phyloP scores from a whole-genome alignment of 2,888 invertebrate genomes.

The Phortica magna region DNA sequence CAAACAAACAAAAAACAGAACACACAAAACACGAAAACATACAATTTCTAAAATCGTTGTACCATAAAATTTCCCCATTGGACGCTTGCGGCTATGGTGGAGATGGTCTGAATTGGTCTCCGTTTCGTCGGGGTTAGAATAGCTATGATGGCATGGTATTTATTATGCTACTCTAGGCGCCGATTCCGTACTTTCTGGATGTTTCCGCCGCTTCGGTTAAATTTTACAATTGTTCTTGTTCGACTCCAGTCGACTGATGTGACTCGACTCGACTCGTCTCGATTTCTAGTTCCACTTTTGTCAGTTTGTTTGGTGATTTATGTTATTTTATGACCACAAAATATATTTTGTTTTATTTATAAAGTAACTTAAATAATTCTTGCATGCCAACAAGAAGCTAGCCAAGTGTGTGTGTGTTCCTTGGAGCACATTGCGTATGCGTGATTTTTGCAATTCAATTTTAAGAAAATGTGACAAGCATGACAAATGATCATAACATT shows the following conservation, averaged over 20 bases:
- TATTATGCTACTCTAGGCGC: slow-evolving; percentile 52
- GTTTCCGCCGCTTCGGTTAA: slow-evolving; percentile 57
- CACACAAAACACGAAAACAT: slow-evolving; percentile 34
- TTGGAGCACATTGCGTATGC: not conserved
- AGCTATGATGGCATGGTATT: slow-evolving; percentile 22
- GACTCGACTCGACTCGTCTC: not conserved
- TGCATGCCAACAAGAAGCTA: not conserved
- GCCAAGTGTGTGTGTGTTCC: not conserved
- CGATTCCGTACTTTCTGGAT: slow-evolving; percentile 38
- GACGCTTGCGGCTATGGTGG: slow-evolving; percentile 52
- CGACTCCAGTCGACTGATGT: slow-evolving; percentile 11
- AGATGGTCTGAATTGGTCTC: not conserved
- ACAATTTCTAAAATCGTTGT: slow-evolving; percentile 68
- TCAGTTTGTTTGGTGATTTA: slow-evolving; percentile 66
- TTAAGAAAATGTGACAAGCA: not conserved
- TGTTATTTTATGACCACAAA: slow-evolving; percentile 45
- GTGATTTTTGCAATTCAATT: not conserved
- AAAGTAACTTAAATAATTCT: not conserved
- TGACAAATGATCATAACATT: not conserved
- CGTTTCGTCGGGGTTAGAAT: not conserved
- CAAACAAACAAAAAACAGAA: not conserved
- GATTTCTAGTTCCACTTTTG: not conserved
- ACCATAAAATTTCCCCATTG: slow-evolving; percentile 74
- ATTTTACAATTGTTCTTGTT: slow-evolving; percentile 70
- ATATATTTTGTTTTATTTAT: slow-evolving; percentile 4